phyloP scores from a whole-genome alignment of 1,140 invertebrate genomes.

The Penaeus japonicus region DNA sequence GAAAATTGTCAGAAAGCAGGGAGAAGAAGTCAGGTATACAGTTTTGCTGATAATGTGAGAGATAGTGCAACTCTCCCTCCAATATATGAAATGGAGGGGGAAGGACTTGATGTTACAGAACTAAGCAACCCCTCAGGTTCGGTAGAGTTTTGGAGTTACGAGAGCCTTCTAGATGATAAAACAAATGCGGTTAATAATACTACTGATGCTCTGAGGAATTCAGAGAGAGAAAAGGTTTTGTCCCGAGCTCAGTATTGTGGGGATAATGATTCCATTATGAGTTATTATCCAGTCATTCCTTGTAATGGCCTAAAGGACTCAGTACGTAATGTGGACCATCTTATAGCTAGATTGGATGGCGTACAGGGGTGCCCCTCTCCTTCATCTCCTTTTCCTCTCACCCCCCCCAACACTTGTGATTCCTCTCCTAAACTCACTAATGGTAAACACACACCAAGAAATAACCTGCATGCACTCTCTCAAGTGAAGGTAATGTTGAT shows the following conservation, averaged over 20 bases:
- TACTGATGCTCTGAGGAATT: not conserved
- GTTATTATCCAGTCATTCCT: conserved; percentile 48
- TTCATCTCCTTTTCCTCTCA: conserved; percentile 35
- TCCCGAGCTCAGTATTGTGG: conserved; percentile 44
- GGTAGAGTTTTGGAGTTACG: conserved; percentile 52
- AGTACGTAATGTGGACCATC: conserved; percentile 37
- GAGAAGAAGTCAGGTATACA: conserved; percentile 24
- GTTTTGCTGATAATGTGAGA: conserved; percentile 24
- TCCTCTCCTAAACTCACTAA: conserved; percentile 40
- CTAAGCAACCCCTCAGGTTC: conserved; percentile 38
- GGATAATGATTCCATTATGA: conserved; percentile 57
- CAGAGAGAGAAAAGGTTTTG: not conserved
- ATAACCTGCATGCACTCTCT: conserved; percentile 47
- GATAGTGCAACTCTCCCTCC: conserved; percentile 54
- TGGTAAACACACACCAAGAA: conserved; percentile 26
- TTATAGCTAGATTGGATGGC: not conserved
- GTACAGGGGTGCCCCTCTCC: conserved; percentile 27
- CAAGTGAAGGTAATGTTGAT: conserved; percentile 44
- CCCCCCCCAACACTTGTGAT: conserved; percentile 45
- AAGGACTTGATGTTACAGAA: conserved; percentile 47
- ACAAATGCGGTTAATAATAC: not conserved
- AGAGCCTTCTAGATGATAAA: conserved; percentile 38
- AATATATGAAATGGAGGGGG: conserved; percentile 57
- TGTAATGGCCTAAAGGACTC: conserved; percentile 1
- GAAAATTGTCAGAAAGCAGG: not conserved